A percentile compares a stretch with the other conserved stretches of the same genome.
Evolutionary conservation across 2,797 vertebrate species (phyloP).

Genomic region (Prionace glauca): DNA sequence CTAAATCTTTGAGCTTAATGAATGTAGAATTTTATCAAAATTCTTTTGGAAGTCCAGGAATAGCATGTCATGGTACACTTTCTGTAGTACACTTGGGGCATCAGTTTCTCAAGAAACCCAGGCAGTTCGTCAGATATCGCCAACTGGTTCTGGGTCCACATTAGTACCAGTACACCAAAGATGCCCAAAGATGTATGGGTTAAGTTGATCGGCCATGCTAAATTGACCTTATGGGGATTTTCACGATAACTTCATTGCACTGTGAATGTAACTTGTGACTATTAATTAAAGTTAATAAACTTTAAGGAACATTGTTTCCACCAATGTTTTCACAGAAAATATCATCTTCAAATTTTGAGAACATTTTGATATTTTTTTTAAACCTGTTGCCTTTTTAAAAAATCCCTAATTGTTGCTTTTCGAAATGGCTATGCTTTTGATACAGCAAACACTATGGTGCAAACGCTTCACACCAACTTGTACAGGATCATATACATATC

Average conservation of each 20-base stretch:
- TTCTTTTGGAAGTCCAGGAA: not conserved
- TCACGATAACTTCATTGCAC: no score
- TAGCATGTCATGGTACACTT: not conserved
- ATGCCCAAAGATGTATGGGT: no score
- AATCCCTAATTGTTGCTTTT: not conserved
- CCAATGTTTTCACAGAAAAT: not conserved
- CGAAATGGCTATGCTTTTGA: not conserved
- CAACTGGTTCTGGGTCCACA: not conserved
- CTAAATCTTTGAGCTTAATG: not conserved
- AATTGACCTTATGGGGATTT: no score
- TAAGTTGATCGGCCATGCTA: no score
- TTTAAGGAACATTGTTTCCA: not conserved
- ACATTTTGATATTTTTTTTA: not conserved
- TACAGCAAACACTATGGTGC: not conserved
- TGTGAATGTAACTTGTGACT: no score
- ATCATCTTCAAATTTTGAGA: not conserved
- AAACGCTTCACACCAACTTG: not conserved
- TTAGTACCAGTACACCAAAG: not conserved
- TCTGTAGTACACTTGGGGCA: not conserved
- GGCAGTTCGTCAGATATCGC: no score
- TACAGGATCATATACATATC: not conserved
- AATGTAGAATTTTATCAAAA: not conserved
- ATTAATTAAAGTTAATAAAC: no score
- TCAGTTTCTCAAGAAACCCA: not conserved
- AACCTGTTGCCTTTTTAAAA: not conserved